phyloP scores from a whole-genome alignment of 2,113 vertebrate species.

The Daboia siamensis region DNA sequence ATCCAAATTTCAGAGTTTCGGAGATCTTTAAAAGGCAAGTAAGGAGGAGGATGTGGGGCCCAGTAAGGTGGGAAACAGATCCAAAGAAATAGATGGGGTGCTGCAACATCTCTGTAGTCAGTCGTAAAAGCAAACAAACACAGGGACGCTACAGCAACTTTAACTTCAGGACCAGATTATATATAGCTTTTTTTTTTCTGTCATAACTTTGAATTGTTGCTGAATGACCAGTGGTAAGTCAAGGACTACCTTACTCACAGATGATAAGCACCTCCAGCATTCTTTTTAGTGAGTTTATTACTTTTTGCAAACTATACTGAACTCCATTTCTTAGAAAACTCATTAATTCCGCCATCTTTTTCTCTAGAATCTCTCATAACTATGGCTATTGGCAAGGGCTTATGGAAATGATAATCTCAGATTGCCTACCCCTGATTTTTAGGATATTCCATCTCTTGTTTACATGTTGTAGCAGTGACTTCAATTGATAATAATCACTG shows the following conservation, averaged over 20 bases:
- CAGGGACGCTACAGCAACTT: too few species aligned
- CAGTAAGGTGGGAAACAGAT: too few species aligned
- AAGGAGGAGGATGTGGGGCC: too few species aligned
- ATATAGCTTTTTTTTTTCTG: neutral
- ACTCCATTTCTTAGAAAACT: neutral
- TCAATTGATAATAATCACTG: neutral
- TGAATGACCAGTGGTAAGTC: neutral
- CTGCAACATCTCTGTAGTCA: too few species aligned
- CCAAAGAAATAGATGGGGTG: too few species aligned
- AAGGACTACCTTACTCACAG: neutral
- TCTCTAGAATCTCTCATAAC: neutral
- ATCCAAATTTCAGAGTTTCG: too few species aligned
- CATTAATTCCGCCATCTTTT: neutral
- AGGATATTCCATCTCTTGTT: neutral
- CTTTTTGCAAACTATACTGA: neutral
- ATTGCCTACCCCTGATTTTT: neutral
- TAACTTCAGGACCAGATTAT: too few species aligned
- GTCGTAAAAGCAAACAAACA: too few species aligned
- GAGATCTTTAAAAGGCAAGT: too few species aligned
- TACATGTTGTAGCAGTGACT: rapidly evolving
- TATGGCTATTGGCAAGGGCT: neutral
- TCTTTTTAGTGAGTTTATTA: neutral
- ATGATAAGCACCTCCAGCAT: neutral
- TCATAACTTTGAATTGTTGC: neutral
- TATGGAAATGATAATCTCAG: neutral